Base-by-base conservation (phyloP, 23 tunicate genomes). In the Clavelina lepadiformis region DNA sequence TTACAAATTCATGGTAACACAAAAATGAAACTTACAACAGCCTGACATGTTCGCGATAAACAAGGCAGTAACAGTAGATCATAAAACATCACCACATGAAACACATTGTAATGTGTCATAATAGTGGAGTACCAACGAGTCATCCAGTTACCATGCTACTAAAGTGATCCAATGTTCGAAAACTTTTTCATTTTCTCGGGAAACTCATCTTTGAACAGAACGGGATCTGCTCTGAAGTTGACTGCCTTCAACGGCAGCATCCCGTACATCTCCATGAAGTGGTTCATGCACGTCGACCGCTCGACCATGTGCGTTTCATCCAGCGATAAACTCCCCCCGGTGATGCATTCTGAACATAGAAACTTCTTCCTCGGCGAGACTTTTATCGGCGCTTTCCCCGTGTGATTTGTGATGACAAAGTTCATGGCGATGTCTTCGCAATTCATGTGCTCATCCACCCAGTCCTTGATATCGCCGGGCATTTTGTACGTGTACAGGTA, bases 351-450 rank as follows among this genome's bases (percentile, higher is more conserved):
- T 6, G 82, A 41, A 56, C 98, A 92, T 36, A 66, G 72, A 34
- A 92, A 92, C 60, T 92, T 92, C 59, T 92, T 92, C 33, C 98
- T 57, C n/a, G 93, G 98, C 3, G 98, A 76, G 25, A 92, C 98
- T 75, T 92, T 92, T 4, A 92, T 82, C 2, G 98, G 98, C 6
- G 98, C 93, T 66, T 92, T 92, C 31, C 93, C 98, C 6, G 98
- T 83, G 28, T 72, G 75, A 46, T 92, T 92, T 47, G 74, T 73
- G 29, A 58, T 81, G 6, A 88, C 27, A 51, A 88, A 88, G 56
- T 88, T 88, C 96, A 88, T 88, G 27, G 87, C 83, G 29, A 88
- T 92, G 56, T 92, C 98, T 72, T 92, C 98, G 47, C 98, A 92
- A 55, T 92, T 92, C 98, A 92, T 92, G 51, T 84, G 98, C 18